Conservation (phyloP, 2,888 invertebrate genomes). For the Aromia moschata region DNA sequence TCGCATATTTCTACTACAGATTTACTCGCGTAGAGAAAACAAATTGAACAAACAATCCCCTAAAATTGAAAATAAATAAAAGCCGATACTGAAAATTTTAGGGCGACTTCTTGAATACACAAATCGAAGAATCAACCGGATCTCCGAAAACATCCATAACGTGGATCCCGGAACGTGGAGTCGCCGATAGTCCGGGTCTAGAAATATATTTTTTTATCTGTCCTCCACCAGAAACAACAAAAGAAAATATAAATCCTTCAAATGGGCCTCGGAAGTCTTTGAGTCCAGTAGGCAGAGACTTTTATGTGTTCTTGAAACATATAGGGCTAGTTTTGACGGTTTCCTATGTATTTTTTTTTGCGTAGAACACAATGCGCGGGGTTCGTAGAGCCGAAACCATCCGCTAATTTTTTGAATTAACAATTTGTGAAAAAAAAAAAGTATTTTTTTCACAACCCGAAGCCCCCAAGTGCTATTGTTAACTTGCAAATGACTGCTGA, state of each 20-base stretch:
- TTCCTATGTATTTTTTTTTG: no score
- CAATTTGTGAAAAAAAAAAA: no score
- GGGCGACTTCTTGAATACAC: background rate
- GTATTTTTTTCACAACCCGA: no score
- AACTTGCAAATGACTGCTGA: no score
- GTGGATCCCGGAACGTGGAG: background rate
- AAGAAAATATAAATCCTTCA: slow-evolving; percentile 21
- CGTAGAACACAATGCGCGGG: no score
- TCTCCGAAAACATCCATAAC: background rate
- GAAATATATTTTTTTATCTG: slow-evolving; percentile 8
- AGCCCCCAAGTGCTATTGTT: no score
- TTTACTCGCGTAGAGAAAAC: no score
- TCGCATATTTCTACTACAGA: no score
- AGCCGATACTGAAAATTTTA: background rate
- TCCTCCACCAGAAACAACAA: slow-evolving; percentile 11
- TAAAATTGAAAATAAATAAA: background rate
- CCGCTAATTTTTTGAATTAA: no score
- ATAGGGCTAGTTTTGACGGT: no score
- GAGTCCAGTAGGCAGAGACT: slow-evolving; percentile 12
- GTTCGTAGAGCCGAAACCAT: no score
- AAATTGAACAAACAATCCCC: background rate
- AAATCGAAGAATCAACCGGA: background rate
- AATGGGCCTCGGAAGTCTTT: slow-evolving; percentile 3
- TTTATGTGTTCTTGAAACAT: slow-evolving; percentile 17
- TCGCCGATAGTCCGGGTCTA: no score